Evolutionary conservation across 2,797 vertebrate species (phyloP).

Genomic region (Okamejei kenojei): DNA sequence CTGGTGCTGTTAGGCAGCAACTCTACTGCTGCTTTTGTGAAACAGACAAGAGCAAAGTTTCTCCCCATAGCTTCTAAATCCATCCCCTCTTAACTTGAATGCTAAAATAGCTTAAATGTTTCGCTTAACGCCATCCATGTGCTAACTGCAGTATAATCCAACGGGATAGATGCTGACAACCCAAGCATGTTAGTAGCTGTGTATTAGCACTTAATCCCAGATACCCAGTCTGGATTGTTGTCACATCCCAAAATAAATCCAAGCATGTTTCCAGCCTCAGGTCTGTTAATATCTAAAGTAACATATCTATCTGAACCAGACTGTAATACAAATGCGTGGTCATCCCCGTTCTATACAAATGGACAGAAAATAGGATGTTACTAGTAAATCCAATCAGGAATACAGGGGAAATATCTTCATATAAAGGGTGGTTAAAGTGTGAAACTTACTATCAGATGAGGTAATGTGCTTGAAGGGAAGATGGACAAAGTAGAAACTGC

Average conservation of each 20-base stretch:
- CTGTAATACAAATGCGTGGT: not conserved
- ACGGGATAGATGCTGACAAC: constrained; percentile 8
- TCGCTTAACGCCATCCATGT: not conserved
- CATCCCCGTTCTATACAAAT: not conserved
- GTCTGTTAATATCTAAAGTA: not conserved
- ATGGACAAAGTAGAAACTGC: not conserved
- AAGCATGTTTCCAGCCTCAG: not conserved
- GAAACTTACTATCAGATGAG: not conserved
- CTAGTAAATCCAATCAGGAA: not conserved
- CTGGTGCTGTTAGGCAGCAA: not conserved
- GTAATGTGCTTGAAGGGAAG: not conserved
- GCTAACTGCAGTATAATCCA: constrained; percentile 13
- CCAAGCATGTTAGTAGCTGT: not conserved
- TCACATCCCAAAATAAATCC: constrained; percentile 16
- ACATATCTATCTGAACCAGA: not conserved
- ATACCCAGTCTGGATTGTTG: not conserved
- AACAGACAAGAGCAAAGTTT: not conserved
- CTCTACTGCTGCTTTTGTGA: not conserved
- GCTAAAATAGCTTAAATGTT: constrained; percentile 9
- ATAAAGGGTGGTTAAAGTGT: no score
- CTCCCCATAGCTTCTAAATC: not conserved
- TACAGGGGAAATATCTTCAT: not conserved
- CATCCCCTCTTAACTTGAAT: not conserved
- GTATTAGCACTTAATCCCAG: constrained; percentile 30
- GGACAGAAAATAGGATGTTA: not conserved